Conservation (phyloP, 2,113 vertebrate genomes). For the Neofelis nebulosa region DNA sequence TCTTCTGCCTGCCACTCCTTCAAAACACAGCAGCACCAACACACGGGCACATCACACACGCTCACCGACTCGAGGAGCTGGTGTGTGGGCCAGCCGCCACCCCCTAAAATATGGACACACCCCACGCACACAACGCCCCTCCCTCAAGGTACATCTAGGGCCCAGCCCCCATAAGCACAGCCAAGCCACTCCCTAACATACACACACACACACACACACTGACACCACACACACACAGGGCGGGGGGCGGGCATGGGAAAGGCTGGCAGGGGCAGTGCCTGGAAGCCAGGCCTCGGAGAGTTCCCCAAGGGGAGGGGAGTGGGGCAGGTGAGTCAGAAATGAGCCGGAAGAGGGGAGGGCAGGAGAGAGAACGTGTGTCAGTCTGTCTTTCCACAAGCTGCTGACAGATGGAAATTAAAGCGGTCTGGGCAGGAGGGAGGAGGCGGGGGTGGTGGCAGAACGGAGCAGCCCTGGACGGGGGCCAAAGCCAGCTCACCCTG, state of each 20-base stretch:
- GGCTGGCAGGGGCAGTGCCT: not conserved
- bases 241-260: not conserved
- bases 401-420: slow-evolving; percentile 62
- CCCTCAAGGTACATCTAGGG: not conserved
- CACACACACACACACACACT: no score
- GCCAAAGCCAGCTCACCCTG: slow-evolving; percentile 32
- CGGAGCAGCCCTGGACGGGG: slow-evolving; percentile 11
- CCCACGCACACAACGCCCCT: not conserved
- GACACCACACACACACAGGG: not conserved
- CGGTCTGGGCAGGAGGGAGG: not conserved
- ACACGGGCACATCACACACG: accelerated
- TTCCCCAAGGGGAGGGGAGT: not conserved
- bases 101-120: not conserved
- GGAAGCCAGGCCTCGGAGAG: not conserved
- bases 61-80: not conserved
- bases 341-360: not conserved
- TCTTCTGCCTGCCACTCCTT: not conserved
- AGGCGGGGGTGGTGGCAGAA: not conserved
- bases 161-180: not conserved
- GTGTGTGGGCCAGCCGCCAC: not conserved
- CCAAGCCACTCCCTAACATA: not conserved
- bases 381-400: slow-evolving; percentile 61
- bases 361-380: not conserved
- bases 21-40: accelerated
- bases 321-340: not conserved